A percentile compares a stretch with the other conserved stretches of the same genome.
Evolutionary conservation across 2,888 invertebrate genomes (phyloP).

Genomic region (Agonopterix alstromeriana): DNA sequence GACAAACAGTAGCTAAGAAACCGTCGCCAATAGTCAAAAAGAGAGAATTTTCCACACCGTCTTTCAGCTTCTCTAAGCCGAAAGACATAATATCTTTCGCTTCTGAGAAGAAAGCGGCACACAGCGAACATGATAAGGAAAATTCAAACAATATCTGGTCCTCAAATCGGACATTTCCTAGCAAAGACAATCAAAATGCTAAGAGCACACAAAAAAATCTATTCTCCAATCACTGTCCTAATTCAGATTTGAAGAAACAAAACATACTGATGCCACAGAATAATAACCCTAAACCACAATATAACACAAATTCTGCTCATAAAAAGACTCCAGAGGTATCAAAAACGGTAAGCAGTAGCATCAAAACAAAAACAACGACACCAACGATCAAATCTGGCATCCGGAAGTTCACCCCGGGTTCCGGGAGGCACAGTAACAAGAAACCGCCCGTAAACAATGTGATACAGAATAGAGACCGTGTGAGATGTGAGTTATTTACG

Average conservation of each 20-base stretch:
- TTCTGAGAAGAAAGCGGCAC: conserved; percentile 47
- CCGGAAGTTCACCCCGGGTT: conserved; percentile 53
- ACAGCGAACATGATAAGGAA: conserved; percentile 44
- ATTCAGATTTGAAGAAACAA: conserved; percentile 35
- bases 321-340: conserved; percentile 45
- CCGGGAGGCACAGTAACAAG: conserved; percentile 40
- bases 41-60: conserved; percentile 39
- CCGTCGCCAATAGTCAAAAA: conserved; percentile 24
- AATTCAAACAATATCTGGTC: conserved; percentile 31
- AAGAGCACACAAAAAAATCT: conserved; percentile 25
- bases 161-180: conserved; percentile 34
- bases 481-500: conserved; percentile 52
- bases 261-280: conserved; percentile 35
- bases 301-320: conserved; percentile 20
- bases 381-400: conserved; percentile 61
- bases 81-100: conserved; percentile 36
- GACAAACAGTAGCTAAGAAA: conserved; percentile 39
- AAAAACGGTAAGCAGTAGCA: conserved; percentile 31
- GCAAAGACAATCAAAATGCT: conserved; percentile 26
- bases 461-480: conserved; percentile 50
- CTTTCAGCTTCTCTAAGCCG: conserved; percentile 26
- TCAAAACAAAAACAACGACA: conserved; percentile 45
- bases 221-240: conserved; percentile 16
- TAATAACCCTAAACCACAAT: conserved; percentile 22
- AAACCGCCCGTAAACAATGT: conserved; percentile 39